Evolutionary conservation across 1,140 invertebrate genomes (phyloP).

Genomic region (Thaumatotibia leucotreta): DNA sequence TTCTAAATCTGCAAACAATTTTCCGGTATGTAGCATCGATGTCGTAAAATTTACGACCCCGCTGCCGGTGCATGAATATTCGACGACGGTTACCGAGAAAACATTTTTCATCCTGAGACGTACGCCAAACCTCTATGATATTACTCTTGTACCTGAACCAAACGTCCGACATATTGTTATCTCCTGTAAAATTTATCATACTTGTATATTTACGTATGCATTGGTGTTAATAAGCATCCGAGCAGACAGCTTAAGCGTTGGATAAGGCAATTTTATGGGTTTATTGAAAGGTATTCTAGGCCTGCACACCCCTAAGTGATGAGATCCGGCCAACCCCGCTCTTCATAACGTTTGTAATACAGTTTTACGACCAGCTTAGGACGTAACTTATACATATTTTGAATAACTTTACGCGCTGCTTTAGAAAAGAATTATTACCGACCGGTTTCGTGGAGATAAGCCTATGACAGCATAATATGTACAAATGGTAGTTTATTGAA

Average conservation of each 20-base stretch:
- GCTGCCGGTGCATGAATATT: slow-evolving; percentile 64
- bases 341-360: slow-evolving; percentile 70
- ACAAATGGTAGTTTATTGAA: slow-evolving; percentile 15
- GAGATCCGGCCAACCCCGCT: slow-evolving; percentile 38
- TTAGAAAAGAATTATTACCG: slow-evolving; percentile 50
- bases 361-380: slow-evolving; percentile 66
- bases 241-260: slow-evolving; percentile 24
- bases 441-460: slow-evolving; percentile 5
- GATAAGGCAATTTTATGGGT: slow-evolving; percentile 49
- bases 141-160: slow-evolving; percentile 56
- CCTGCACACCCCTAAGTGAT: slow-evolving; percentile 41
- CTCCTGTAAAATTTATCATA: slow-evolving; percentile 48
- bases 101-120: slow-evolving; percentile 62
- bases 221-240: slow-evolving; percentile 39
- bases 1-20: slow-evolving; percentile 42
- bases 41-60: slow-evolving; percentile 61
- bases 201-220: slow-evolving; percentile 58
- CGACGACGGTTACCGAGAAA: slow-evolving; percentile 54
- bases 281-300: slow-evolving; percentile 50
- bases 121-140: slow-evolving; percentile 47
- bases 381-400: slow-evolving; percentile 71
- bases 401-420: slow-evolving; percentile 62
- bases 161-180: slow-evolving; percentile 59
- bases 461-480: slow-evolving; percentile 23
- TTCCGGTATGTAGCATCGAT: slow-evolving; percentile 42